These are phyloP conservation scores for Nanorana parkeri DNA, from an alignment of 2,113 vertebrate genomes.

Conservation along the genomic window DNA sequence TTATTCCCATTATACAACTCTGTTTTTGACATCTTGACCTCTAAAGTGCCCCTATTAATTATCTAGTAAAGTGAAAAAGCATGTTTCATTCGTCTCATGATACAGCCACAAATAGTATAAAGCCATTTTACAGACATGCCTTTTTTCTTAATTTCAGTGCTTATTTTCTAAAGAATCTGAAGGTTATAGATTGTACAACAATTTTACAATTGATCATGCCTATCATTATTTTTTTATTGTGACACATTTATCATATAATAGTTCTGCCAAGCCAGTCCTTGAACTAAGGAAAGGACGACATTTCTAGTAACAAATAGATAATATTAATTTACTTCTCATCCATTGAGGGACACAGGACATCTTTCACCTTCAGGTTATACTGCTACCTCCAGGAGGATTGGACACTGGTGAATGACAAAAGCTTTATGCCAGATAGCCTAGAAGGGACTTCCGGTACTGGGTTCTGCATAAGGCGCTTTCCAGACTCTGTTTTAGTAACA, in stretches of 20 bases:
- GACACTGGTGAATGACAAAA: too few relatives aligned
- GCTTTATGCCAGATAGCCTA: too few relatives aligned
- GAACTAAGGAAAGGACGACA: not conserved
- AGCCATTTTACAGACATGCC: constrained; percentile 14
- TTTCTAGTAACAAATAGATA: too few relatives aligned
- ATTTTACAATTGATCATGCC: constrained; percentile 10
- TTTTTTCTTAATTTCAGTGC: constrained; percentile 18
- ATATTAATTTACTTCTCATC: too few relatives aligned
- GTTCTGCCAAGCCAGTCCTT: not conserved
- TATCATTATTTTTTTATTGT: not conserved
- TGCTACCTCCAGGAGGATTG: too few relatives aligned
- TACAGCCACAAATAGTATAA: constrained; percentile 27
- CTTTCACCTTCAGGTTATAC: too few relatives aligned
- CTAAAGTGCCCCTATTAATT: constrained; percentile 72
- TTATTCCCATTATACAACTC: constrained; percentile 72
- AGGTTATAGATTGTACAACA: constrained; percentile 1
- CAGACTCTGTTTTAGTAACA: too few relatives aligned
- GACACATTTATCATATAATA: constrained; percentile 3
- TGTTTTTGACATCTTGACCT: constrained; percentile 71
- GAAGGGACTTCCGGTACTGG: too few relatives aligned
- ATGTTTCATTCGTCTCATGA: constrained; percentile 68
- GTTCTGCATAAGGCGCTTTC: too few relatives aligned
- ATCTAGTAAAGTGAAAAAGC: constrained; percentile 64
- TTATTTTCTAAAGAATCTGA: constrained; percentile 18
- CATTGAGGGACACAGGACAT: too few relatives aligned